phyloP scores from a whole-genome alignment of 1,140 invertebrate genomes.

The Zaprionus ornatus region DNA sequence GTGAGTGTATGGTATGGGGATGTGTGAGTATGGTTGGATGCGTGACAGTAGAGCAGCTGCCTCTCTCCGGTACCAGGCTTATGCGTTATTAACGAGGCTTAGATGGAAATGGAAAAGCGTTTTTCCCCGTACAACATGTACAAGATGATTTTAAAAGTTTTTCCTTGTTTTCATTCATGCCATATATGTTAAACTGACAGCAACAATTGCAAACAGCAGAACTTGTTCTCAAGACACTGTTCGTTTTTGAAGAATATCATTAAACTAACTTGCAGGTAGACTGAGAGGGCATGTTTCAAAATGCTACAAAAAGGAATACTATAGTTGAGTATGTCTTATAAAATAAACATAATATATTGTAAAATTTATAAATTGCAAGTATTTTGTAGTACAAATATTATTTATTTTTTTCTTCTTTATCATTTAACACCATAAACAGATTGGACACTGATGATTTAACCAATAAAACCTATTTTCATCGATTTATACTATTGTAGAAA shows the following conservation, averaged over 20 bases:
- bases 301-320: background rate
- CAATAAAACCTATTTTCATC: too few species aligned
- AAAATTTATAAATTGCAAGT: too few species aligned
- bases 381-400: too few species aligned
- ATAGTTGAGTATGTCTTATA: too few species aligned
- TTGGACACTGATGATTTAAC: too few species aligned
- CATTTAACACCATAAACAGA: too few species aligned
- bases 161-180: background rate
- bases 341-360: too few species aligned
- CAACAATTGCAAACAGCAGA: background rate
- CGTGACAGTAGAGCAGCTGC: slow-evolving; percentile 35
- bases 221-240: background rate
- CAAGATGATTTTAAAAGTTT: slow-evolving; percentile 8
- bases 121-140: background rate
- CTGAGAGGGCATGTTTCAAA: background rate
- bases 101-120: slow-evolving; percentile 25
- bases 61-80: slow-evolving; percentile 22
- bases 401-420: too few species aligned
- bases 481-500: too few species aligned
- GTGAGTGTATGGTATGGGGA: too few species aligned
- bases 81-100: slow-evolving; percentile 62
- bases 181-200: background rate
- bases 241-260: background rate
- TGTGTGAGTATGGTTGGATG: slow-evolving; percentile 3
- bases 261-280: background rate